These are phyloP conservation scores for Nymphalis c-album DNA, from an alignment of 2,888 invertebrate genomes.

Conservation along the genomic window DNA sequence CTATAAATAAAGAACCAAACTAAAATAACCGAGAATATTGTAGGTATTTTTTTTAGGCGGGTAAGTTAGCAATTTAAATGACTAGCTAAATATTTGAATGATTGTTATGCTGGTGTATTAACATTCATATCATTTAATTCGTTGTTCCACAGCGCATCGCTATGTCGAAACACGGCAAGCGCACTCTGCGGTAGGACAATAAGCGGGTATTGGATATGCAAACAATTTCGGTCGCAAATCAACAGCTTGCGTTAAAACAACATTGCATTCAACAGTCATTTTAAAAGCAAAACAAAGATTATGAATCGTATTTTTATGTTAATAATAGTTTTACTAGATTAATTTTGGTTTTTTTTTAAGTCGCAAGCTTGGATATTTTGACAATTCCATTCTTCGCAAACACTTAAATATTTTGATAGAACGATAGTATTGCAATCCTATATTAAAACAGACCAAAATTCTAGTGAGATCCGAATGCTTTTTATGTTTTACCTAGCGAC, in stretches of 20 bases:
- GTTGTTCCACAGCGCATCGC: not conserved
- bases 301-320: not conserved
- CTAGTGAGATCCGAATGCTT: no score
- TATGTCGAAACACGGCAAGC: not conserved
- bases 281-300: not conserved
- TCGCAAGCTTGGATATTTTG: no score
- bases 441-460: no score
- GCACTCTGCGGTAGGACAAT: conserved; percentile 7
- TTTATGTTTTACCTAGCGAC: no score
- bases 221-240: not conserved
- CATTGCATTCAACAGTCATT: not conserved
- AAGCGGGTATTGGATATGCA: conserved; percentile 24
- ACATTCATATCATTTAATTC: not conserved
- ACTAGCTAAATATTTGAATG: not conserved
- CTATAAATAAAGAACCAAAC: no score
- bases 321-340: no score
- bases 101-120: conserved; percentile 5
- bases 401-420: no score
- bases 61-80: not conserved
- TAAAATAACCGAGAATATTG: no score
- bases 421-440: no score
- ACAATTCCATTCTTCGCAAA: no score
- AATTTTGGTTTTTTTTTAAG: no score
- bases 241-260: not conserved
- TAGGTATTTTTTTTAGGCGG: no score